Conservation (phyloP, 2,888 invertebrate species). For the Drosophila vallismaia region DNA sequence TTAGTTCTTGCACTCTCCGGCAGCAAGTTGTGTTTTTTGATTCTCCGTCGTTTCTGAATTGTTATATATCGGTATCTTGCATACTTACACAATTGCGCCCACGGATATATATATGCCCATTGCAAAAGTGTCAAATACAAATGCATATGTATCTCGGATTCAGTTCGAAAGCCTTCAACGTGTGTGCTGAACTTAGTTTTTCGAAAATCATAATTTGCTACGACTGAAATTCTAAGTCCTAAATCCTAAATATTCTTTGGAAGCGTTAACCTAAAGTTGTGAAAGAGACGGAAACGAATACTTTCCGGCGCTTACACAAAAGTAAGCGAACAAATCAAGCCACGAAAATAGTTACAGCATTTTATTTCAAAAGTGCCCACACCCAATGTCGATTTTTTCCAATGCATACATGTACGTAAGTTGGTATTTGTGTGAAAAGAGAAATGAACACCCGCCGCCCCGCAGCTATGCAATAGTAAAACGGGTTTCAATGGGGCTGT, state of each 20-base stretch:
- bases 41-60: slow-evolving; percentile 79
- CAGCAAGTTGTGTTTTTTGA: slow-evolving; percentile 84
- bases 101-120: slow-evolving; percentile 35
- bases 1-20: slow-evolving; percentile 85
- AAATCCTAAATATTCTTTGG: slow-evolving; percentile 26
- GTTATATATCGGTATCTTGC: slow-evolving; percentile 76
- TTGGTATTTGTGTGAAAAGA: slow-evolving; percentile 23
- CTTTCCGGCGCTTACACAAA: slow-evolving; percentile 54
- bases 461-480: slow-evolving; percentile 61
- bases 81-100: slow-evolving; percentile 52
- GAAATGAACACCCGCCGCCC: slow-evolving; percentile 2
- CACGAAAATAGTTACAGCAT: slow-evolving; percentile 32
- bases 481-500: slow-evolving; percentile 63
- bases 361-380: slow-evolving; percentile 58
- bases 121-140: slow-evolving; percentile 40
- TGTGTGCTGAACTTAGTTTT: slow-evolving; percentile 57
- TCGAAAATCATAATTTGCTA: slow-evolving; percentile 61
- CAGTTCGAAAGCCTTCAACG: slow-evolving; percentile 57
- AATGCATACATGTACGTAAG: slow-evolving; percentile 24
- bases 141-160: slow-evolving; percentile 40
- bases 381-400: slow-evolving; percentile 77
- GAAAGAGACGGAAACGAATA: slow-evolving; percentile 44
- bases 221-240: slow-evolving; percentile 37
- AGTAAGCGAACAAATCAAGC: slow-evolving; percentile 53
- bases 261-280: slow-evolving; percentile 28